A percentile compares a stretch with the other conserved stretches of the same genome.
phyloP scores from a whole-genome alignment of 2,113 vertebrate species.

The human region GRCh38 chr5:68446501-68447000 shows the following conservation, averaged over 20 bases:
- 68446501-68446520: neutral
- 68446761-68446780: neutral
- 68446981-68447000: neutral
- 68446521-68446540: neutral
- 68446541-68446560: neutral
- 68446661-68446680: neutral
- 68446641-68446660: neutral
- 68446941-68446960: slow-evolving; percentile 39
- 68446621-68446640: neutral
- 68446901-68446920: neutral
- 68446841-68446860: neutral
- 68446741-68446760: neutral
- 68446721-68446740: neutral
- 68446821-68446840: neutral
- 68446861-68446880: neutral
- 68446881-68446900: neutral
- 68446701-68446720: neutral
- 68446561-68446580: neutral
- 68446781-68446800: neutral
- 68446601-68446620: neutral
- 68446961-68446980: neutral
- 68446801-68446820: neutral
- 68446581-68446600: neutral
- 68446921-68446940: neutral
- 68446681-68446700: neutral